phyloP scores from a whole-genome alignment of 2,888 invertebrate genomes.

The Metalampra italica region DNA sequence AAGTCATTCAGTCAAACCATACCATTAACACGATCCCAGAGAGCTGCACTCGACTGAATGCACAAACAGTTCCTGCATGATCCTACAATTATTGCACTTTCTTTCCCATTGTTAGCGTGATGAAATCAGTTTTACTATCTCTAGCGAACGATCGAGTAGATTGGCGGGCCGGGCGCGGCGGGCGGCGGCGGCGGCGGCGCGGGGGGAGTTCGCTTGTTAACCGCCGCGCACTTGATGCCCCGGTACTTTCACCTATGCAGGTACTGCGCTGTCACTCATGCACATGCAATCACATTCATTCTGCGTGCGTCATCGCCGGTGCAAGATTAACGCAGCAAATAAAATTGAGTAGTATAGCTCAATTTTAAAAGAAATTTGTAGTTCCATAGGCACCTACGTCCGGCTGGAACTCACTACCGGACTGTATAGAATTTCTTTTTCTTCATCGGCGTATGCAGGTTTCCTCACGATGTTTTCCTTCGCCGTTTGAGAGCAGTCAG shows the following conservation, averaged over 20 bases:
- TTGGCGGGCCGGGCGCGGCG: constrained; percentile 52
- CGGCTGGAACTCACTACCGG: no score
- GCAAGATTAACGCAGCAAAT: background rate
- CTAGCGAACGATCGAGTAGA: constrained; percentile 66
- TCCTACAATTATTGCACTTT: constrained; percentile 74
- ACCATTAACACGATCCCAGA: constrained; percentile 15
- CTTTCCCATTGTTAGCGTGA: constrained; percentile 69
- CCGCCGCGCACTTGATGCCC: constrained; percentile 56
- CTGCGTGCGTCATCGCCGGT: constrained; percentile 6
- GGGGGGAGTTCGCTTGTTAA: constrained; percentile 34
- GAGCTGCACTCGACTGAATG: constrained; percentile 22
- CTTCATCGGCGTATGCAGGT: no score
- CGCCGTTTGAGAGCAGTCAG: no score
- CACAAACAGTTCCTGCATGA: constrained; percentile 52
- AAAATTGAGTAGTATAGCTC: background rate
- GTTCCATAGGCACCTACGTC: no score
- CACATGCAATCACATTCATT: constrained; percentile 46
- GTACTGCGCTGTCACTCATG: constrained; percentile 53
- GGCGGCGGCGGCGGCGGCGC: constrained; percentile 11
- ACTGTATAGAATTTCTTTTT: no score
- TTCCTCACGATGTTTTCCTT: no score
- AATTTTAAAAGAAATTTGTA: no score
- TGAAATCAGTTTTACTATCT: constrained; percentile 70
- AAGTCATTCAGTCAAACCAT: no score
- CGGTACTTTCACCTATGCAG: constrained; percentile 68